phyloP scores from a whole-genome alignment of 2,888 invertebrate genomes.

The Polydrusus tereticollis region DNA sequence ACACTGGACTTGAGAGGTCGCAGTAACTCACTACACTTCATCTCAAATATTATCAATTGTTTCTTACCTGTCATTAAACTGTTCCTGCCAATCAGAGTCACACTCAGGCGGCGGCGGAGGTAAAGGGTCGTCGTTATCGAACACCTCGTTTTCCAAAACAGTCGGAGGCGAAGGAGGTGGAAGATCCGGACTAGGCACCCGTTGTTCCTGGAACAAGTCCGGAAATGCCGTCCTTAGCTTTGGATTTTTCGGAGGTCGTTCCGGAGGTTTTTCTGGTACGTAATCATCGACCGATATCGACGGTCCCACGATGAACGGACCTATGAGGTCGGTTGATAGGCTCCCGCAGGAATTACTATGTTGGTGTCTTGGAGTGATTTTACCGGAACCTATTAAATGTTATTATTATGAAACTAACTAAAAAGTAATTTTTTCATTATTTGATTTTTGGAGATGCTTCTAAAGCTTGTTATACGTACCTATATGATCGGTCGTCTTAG shows the following conservation, averaged over 20 bases:
- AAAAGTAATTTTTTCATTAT: too few species aligned
- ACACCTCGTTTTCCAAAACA: slow-evolving; percentile 72
- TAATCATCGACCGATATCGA: slow-evolving; percentile 76
- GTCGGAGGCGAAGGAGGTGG: slow-evolving; percentile 76
- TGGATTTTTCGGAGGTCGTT: slow-evolving; percentile 84
- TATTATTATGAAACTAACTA: too few species aligned
- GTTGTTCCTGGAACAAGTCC: slow-evolving; percentile 67
- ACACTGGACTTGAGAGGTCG: too few species aligned
- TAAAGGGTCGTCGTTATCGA: slow-evolving; percentile 74
- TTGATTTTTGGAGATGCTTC: too few species aligned
- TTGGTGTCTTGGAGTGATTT: slow-evolving; percentile 67
- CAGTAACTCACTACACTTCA: too few species aligned
- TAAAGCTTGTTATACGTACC: slow-evolving; percentile 47
- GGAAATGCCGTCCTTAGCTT: slow-evolving; percentile 70
- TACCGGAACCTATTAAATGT: slow-evolving; percentile 43
- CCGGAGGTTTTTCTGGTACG: slow-evolving; percentile 82
- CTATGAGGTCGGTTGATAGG: slow-evolving; percentile 71
- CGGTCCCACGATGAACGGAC: slow-evolving; percentile 74
- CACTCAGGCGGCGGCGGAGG: slow-evolving; percentile 76
- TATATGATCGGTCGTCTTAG: slow-evolving; percentile 59
- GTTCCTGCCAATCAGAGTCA: slow-evolving; percentile 61
- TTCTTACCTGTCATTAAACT: slow-evolving; percentile 56
- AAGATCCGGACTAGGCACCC: slow-evolving; percentile 72
- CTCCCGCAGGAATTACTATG: slow-evolving; percentile 74
- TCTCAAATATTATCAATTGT: too few species aligned